Conservation (phyloP, 2,797 vertebrate species). For the Hafferia zeledoni region DNA sequence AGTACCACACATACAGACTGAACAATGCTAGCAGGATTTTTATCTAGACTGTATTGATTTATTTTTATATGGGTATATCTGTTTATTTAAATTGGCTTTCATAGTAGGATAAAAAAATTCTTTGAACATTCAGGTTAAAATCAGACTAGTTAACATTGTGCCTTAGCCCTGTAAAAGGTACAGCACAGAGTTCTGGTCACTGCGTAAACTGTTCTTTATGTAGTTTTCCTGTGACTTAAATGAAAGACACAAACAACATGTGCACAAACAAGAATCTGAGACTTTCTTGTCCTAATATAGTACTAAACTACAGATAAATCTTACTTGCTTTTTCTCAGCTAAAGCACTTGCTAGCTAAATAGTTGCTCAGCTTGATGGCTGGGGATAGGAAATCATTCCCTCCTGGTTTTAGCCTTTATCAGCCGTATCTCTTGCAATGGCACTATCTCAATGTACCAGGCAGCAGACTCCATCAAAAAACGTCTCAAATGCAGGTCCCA, state of each 20-base stretch:
- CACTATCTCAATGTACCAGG: neutral
- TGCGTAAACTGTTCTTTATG: neutral
- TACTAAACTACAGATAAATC: neutral
- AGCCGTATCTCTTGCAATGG: neutral
- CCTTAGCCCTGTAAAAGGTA: neutral
- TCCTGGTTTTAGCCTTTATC: neutral
- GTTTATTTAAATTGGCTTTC: neutral
- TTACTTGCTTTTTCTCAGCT: neutral
- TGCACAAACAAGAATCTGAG: neutral
- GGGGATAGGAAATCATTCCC: neutral
- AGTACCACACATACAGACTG: neutral
- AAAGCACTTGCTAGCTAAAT: neutral
- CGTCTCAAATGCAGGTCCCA: neutral
- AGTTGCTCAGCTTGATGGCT: neutral
- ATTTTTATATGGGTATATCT: neutral
- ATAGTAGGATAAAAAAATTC: neutral
- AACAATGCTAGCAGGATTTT: neutral
- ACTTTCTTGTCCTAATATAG: neutral
- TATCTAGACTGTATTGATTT: neutral
- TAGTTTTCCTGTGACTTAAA: neutral
- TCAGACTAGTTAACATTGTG: neutral
- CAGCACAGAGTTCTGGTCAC: neutral
- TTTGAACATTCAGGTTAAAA: neutral
- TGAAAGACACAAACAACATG: neutral
- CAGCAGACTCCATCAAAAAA: neutral